Evolutionary conservation across 2,113 vertebrate genomes (phyloP), one percentile per base, ranked within the genome.

Genomic region (Piliocolobus tephrosceles): DNA sequence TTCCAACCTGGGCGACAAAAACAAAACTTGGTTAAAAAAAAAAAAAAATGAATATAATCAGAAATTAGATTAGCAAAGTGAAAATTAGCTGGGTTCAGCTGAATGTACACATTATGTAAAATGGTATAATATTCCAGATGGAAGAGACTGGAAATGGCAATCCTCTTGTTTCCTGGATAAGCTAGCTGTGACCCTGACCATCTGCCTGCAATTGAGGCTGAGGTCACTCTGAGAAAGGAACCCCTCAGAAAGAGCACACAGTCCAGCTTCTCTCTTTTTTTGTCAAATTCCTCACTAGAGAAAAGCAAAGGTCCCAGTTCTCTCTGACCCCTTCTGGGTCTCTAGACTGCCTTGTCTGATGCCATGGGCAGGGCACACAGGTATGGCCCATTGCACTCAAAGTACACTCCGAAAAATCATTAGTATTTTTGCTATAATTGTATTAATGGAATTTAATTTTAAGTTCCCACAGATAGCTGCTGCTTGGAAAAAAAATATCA

Each of bases 81-180:
- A 83, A 57, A 86, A 55, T 76, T 16, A 93, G 68, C 30, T 81
- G 35, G 47, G 72, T 73, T 85, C 78, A 18, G 58, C n/a, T 40
- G 47, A 61, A 16, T 30, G 22, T 68, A 14, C 40, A 14, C 72
- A 13, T 92, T 79, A 83, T 83, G 35, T 91, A 72, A 76, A 91
- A 64, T 11, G 43, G n/a, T 12, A 13, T 78, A 40, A 70, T 92
- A 91, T 79, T 95, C 90, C 95, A 97, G 94, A 93, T 95, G 90
- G 88, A 95, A 91, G 50, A 40, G 35, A 47, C 57, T 47, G 30
- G 52, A 81, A 90, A 64, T 57, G 64, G 68, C 76, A 76, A 1
- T 50, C 66, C 40, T 86, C 64, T 82, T 20, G 13, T 80, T 94
- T 96, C 52, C 52, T 35, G 27, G 73, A 47, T 57, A 94, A 79